Percentiles rank a stretch among this genome's conserved stretches.
Conservation (phyloP, 2,797 vertebrate species). For the Bradypodion pumilum region DNA sequence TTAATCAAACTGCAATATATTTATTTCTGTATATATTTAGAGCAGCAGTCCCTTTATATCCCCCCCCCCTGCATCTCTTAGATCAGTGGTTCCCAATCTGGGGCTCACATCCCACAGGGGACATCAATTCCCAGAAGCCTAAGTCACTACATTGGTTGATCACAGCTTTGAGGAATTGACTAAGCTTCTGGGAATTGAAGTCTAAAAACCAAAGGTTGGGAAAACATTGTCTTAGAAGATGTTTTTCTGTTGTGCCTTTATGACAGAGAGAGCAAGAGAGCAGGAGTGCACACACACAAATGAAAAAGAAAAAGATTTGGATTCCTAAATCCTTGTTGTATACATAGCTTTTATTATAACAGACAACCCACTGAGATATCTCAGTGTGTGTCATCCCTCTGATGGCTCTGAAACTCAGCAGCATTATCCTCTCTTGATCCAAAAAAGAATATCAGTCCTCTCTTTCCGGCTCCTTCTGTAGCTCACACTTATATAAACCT, state of each 20-base stretch:
- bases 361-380: neutral
- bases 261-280: neutral
- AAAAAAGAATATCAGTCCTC: slow-evolving; percentile 5
- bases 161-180: too few species aligned
- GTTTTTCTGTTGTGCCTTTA: neutral
- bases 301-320: neutral
- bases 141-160: too few species aligned
- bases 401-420: neutral
- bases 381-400: slow-evolving; percentile 21
- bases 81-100: too few species aligned
- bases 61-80: too few species aligned
- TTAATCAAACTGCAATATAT: neutral
- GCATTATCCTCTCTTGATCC: slow-evolving; percentile 18
- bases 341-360: slow-evolving; percentile 12
- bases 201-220: too few species aligned
- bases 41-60: neutral
- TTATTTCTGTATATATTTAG: neutral
- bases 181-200: too few species aligned
- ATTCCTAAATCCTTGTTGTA: neutral
- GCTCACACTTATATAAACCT: slow-evolving; percentile 5
- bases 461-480: neutral
- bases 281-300: too few species aligned
- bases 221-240: neutral
- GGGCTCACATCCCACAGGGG: too few species aligned
- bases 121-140: too few species aligned